Conservation (phyloP, 2,113 vertebrate species). For the Leucopsar rothschildi region DNA sequence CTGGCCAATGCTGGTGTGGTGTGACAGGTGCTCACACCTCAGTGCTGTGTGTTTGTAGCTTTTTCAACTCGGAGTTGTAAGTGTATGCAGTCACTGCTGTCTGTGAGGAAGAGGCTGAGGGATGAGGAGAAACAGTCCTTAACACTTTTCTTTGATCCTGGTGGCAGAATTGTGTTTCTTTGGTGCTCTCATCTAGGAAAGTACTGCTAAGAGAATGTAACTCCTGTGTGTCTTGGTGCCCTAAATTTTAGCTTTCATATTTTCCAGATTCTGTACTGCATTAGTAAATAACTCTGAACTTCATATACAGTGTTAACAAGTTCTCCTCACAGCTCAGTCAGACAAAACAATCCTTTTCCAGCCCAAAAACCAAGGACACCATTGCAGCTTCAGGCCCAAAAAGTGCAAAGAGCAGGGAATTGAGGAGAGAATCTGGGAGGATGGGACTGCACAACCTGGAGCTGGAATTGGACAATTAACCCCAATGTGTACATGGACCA, state of each 20-base stretch:
- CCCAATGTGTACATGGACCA: neutral
- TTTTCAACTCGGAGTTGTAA: neutral
- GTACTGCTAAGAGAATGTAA: neutral
- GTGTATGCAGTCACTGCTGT: neutral
- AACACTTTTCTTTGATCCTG: neutral
- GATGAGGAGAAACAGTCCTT: neutral
- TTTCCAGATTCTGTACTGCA: neutral
- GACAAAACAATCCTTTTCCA: neutral
- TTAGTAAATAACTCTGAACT: neutral
- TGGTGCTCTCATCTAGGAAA: neutral
- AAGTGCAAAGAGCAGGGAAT: neutral
- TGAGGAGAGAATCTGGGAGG: neutral
- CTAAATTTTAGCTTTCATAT: neutral
- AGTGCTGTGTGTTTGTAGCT: neutral
- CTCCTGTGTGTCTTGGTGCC: neutral
- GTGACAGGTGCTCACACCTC: neutral
- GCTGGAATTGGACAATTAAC: neutral
- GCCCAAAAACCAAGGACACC: neutral
- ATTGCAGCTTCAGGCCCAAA: neutral
- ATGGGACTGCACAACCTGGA: neutral
- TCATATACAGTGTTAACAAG: neutral
- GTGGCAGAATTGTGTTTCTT: neutral
- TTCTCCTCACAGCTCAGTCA: neutral
- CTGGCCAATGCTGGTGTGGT: fast-evolving
- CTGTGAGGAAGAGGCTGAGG: neutral